Base-by-base conservation (phyloP, 2,113 vertebrate genomes). In the Cacatua alba region DNA sequence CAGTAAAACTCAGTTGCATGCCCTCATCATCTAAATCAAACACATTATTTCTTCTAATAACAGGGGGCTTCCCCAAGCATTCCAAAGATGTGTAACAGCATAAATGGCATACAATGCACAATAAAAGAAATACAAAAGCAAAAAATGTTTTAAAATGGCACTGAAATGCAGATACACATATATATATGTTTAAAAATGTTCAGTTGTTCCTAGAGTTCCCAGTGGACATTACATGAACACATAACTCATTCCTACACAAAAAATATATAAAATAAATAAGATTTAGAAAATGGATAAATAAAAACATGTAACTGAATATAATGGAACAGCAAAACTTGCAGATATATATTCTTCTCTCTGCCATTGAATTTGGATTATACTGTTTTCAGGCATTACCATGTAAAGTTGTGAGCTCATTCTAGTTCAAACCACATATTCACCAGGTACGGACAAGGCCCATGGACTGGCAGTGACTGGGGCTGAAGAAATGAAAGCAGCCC, bases 261-360 rank as follows among this genome's bases (percentile, higher is more conserved):
- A 83, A 41, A 21, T 4, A 67, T 0, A 4, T 19, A 63, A 88
- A 84, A 78, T 11, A 65, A 75, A 51, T 41, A 46, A 88, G 67
- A 8, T 48, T 82, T 25, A 62, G 20, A 62, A 88, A 10, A 3
- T 10, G 17, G 19, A 64, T 69, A 51, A 71, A 59, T 48, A 71
- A 84, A 95, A 86, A 41, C 7, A 70, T 3, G 2, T 35, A 44
- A 84, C 29, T 41, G 29, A 77, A 78, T 68, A 74, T 31, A 77
- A 84, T 0, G 39, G 31, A 74, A 69, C 37, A 74, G 69, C n/a
- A 91, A 77, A 69, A 57, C 7, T 0, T 0, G 25, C 29, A 75
- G 57, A n/a, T 29, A 68, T 2, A 62, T 60, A 51, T 64, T 82
- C 7, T 55, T 6, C 41, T 62, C 62, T 82, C 65, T 55, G 39